Evolutionary conservation across 2,797 vertebrate genomes (phyloP).

Genomic region (Chloroceryle amazona): DNA sequence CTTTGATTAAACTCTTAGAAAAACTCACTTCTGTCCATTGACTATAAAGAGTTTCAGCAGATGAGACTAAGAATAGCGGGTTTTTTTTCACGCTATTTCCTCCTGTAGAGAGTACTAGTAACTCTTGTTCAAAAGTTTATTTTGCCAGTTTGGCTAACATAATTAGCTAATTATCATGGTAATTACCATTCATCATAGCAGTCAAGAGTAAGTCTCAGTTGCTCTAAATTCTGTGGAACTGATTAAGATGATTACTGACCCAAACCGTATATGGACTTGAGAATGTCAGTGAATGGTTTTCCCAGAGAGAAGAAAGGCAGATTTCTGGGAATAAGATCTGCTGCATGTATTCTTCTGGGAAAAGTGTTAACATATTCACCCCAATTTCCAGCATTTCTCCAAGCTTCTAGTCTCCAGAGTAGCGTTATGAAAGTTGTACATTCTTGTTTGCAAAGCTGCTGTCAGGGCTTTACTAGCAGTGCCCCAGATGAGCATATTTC

Average conservation of each 20-base stretch:
- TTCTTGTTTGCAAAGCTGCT: constrained; percentile 14
- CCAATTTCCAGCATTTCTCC: not conserved
- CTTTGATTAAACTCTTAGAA: not conserved
- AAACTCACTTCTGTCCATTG: not conserved
- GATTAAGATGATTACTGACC: not conserved
- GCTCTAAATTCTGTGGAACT: not conserved
- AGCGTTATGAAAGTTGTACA: constrained; percentile 37
- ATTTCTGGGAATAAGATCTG: not conserved
- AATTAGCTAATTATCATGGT: not conserved
- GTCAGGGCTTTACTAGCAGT: constrained; percentile 19
- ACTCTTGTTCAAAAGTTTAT: not conserved
- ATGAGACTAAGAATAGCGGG: not conserved
- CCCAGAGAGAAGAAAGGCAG: not conserved
- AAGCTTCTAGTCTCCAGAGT: constrained; percentile 11
- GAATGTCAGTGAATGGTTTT: not conserved
- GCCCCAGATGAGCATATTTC: constrained; percentile 43
- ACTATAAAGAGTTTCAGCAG: not conserved
- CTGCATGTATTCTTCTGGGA: not conserved
- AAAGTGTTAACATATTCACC: not conserved
- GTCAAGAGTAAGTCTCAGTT: not conserved
- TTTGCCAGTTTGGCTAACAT: not conserved
- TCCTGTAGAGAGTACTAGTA: not conserved
- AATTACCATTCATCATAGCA: not conserved
- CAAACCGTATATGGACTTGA: not conserved
- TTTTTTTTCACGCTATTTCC: not conserved